These are phyloP conservation scores for Neodiprion pinetum DNA, from an alignment of 1,140 invertebrate genomes.

Conservation along the genomic window DNA sequence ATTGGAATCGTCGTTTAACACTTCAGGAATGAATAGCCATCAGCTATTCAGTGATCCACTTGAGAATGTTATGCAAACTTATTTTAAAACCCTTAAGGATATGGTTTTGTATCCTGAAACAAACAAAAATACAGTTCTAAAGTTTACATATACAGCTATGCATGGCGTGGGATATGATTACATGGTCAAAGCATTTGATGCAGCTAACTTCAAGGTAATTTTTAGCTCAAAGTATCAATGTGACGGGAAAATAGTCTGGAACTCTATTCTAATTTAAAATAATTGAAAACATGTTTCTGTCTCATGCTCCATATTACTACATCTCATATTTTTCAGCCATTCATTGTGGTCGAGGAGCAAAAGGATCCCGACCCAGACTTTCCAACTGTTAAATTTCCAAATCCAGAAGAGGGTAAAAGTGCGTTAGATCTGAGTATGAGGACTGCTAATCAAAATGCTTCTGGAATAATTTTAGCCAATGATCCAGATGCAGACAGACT, in stretches of 20 bases:
- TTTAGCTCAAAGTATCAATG: constrained; percentile 9
- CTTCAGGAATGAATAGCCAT: constrained; percentile 55
- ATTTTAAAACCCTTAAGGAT: constrained; percentile 69
- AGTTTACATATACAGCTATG: constrained; percentile 94
- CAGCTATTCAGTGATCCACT: constrained; percentile 65
- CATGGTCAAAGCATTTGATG: constrained; percentile 77
- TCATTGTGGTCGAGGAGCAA: constrained; percentile 85
- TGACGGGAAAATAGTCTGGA: not conserved
- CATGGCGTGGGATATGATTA: constrained; percentile 94
- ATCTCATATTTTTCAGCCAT: constrained; percentile 58
- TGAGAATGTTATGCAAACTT: constrained; percentile 68
- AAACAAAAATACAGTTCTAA: constrained; percentile 70
- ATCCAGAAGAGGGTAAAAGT: constrained; percentile 96
- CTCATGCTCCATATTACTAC: no score
- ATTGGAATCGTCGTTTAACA: constrained; percentile 72
- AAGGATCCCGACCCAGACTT: constrained; percentile 95
- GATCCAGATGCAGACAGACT: constrained; percentile 98
- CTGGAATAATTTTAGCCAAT: constrained; percentile 90
- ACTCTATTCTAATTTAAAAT: not conserved
- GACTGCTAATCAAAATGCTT: constrained; percentile 77
- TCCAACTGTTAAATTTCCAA: constrained; percentile 95
- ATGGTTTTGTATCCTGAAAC: constrained; percentile 63
- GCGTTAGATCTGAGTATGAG: constrained; percentile 86
- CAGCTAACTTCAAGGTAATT: constrained; percentile 76
- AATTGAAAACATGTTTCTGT: no score